A percentile compares a stretch with the other conserved stretches of the same genome.
These are phyloP conservation scores for Ciconia stormi DNA, from an alignment of 2,113 vertebrate species.

Conservation along the genomic window DNA sequence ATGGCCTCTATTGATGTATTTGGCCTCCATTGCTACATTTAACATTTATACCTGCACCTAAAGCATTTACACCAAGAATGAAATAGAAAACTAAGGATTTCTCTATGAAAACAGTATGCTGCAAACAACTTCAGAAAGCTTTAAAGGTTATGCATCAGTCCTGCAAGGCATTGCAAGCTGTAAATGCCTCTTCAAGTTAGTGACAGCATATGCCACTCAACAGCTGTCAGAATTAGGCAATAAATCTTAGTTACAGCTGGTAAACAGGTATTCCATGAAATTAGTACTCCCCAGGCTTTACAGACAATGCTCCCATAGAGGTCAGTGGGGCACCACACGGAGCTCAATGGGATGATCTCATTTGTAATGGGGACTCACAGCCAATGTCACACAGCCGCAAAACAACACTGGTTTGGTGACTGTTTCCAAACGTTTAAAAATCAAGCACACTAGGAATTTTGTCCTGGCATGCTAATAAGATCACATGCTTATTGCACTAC, in stretches of 20 bases:
- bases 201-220: neutral
- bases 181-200: neutral
- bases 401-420: neutral
- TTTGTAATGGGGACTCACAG: rapidly evolving
- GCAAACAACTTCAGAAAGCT: neutral
- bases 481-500: neutral
- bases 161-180: neutral
- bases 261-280: neutral
- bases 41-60: neutral
- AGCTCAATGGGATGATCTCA: neutral
- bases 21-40: neutral
- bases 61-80: neutral
- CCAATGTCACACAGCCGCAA: neutral
- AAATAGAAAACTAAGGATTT: neutral
- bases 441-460: neutral
- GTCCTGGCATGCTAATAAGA: neutral
- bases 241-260: neutral
- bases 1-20: neutral
- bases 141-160: neutral
- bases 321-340: neutral
- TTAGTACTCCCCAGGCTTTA: neutral
- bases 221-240: neutral
- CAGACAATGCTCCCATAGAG: neutral
- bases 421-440: neutral
- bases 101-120: neutral